Evolutionary conservation across 1,140 invertebrate genomes (phyloP).

Genomic region (Anastatus disparis): DNA sequence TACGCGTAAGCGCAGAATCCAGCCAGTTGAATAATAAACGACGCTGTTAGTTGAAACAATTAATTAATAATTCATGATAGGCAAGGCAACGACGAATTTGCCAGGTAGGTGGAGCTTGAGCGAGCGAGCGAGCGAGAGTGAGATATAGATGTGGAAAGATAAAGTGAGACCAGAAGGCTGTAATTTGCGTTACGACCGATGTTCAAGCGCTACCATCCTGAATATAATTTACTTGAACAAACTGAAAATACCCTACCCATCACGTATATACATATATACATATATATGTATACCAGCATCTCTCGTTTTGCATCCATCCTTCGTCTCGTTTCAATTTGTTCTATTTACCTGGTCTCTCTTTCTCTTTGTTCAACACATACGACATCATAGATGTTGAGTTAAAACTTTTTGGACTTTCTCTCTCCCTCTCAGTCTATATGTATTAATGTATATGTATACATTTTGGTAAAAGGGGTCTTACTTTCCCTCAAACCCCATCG

Average conservation of each 20-base stretch:
- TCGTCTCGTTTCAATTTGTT: constrained; percentile 21
- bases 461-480: constrained; percentile 9
- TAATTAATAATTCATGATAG: constrained; percentile 70
- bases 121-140: constrained; percentile 35
- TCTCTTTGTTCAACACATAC: no score
- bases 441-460: background rate
- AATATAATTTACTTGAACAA: constrained; percentile 68
- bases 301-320: constrained; percentile 37
- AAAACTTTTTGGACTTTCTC: no score
- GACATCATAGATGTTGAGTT: no score
- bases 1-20: background rate
- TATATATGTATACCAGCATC: no score
- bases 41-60: constrained; percentile 67
- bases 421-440: no score
- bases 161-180: constrained; percentile 50
- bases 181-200: constrained; percentile 64
- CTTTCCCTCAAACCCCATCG: constrained; percentile 47
- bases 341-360: constrained; percentile 24
- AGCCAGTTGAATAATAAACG: constrained; percentile 64
- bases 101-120: constrained; percentile 50
- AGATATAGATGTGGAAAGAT: constrained; percentile 28
- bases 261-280: constrained; percentile 38
- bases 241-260: constrained; percentile 63
- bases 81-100: constrained; percentile 59
- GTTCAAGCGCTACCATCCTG: constrained; percentile 58